These are phyloP conservation scores for Trinorchestia longiramus DNA, from an alignment of 1,140 invertebrate genomes.

Conservation along the genomic window DNA sequence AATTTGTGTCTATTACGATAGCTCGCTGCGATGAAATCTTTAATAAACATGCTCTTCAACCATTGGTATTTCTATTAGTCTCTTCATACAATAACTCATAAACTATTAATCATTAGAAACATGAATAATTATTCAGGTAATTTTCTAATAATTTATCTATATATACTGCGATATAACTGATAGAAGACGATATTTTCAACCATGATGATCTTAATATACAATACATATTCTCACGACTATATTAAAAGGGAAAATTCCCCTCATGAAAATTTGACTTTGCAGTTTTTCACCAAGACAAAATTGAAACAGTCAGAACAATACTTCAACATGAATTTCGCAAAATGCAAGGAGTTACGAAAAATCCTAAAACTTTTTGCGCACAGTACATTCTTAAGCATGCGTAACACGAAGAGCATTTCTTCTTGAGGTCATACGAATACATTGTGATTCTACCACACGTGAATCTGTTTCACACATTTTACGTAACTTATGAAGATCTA, in stretches of 20 bases:
- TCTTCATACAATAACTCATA: constrained; percentile 35
- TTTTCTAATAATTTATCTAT: constrained; percentile 30
- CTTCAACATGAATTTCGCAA: background rate
- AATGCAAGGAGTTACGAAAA: background rate
- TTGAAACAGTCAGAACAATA: background rate
- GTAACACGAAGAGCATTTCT: background rate
- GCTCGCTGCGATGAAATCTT: background rate
- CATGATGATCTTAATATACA: background rate
- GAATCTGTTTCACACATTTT: constrained; percentile 1
- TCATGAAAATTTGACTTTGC: background rate
- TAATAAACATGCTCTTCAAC: background rate
- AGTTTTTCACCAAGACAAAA: background rate
- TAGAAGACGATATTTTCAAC: constrained; percentile 6
- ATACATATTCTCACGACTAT: background rate
- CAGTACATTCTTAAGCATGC: background rate
- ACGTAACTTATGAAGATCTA: background rate
- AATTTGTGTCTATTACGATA: background rate
- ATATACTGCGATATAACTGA: background rate
- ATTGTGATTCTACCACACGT: background rate
- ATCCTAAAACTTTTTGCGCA: background rate
- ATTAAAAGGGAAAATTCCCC: background rate
- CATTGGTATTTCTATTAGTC: background rate
- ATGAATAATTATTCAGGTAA: background rate
- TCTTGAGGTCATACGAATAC: background rate
- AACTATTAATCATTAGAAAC: constrained; percentile 36